Evolutionary conservation across 2,797 vertebrate species (phyloP), one percentile per base, ranked within the genome.

Genomic region (Pipistrellus pygmaeus): DNA sequence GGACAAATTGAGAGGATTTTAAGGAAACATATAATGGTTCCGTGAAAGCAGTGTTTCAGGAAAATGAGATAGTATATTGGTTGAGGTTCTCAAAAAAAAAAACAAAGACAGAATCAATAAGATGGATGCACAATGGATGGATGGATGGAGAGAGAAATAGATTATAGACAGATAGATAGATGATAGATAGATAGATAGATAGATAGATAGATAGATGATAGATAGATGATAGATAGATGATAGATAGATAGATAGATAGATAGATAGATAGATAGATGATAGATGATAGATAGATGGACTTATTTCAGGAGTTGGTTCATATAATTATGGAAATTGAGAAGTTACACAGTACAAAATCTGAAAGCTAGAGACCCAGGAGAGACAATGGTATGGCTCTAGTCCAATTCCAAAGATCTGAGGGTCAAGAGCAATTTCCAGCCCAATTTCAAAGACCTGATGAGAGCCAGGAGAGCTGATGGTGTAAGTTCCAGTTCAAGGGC

Each of bases 11-110:
- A 18, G 69, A 89, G 38, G 5, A 27, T 53, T 15, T 71, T 71
- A 32, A n/a, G 44, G 30, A 18, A 82, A 14, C 2, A 32, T 0
- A 1, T 0, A 2, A 20, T 64, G 38, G 5, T 6, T 10, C 23
- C 66, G 18, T 53, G 27, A 9, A 68, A 86, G 12, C 41, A 44
- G n/a, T 76, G 12, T 35, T 76, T 84, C 27, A 81, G 10, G 4
- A 91, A 86, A 85, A 72, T 18, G 6, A 51, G 14, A 38, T 15
- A n/a, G 64, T 62, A 3, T 78, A 53, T 53, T 85, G 27, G 32
- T 80, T 23, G 32, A 71, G 71, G 8, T 35, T 85, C 17, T 44
- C 73, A 46, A 46, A 94, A 55, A 11, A 78, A 35, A 35, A 46
- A 11, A 78, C n/a, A n/a, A 46, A 46, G 90, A 46, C 4, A 9